phyloP scores from a whole-genome alignment of 2,797 vertebrate species.

The Salmo trutta region DNA sequence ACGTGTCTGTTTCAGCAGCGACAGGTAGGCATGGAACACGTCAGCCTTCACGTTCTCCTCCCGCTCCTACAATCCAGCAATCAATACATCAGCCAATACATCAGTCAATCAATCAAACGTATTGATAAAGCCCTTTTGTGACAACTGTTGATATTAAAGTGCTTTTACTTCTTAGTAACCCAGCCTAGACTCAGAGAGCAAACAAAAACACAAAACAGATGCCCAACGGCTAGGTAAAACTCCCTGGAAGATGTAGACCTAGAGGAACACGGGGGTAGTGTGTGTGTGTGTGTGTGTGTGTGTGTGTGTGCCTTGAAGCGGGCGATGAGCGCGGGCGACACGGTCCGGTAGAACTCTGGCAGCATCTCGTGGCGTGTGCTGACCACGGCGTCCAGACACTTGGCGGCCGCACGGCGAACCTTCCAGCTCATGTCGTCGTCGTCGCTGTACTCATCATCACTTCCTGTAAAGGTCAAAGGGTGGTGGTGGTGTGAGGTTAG shows the following conservation, averaged over 20 bases:
- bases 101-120: background rate
- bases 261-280: background rate
- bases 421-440: constrained; percentile 99
- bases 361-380: constrained; percentile 98
- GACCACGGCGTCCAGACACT: constrained; percentile 96
- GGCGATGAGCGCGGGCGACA: constrained; percentile 94
- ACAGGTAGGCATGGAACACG: constrained; percentile 98
- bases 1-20: constrained; percentile 95
- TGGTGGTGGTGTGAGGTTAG: background rate
- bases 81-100: background rate
- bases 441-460: constrained; percentile 98
- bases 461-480: constrained; percentile 72
- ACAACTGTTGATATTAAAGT: background rate
- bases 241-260: background rate
- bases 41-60: constrained; percentile 99
- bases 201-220: background rate
- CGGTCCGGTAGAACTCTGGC: constrained; percentile 96
- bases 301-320: constrained; percentile 83
- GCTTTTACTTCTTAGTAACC: background rate
- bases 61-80: constrained; percentile 72
- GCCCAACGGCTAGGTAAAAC: background rate
- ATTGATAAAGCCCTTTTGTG: too few species aligned
- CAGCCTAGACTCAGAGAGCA: background rate
- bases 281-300: background rate
- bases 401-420: constrained; percentile 95